phyloP scores from a whole-genome alignment of 92 coral and sea anemone species.

The Ricordea florida region DNA sequence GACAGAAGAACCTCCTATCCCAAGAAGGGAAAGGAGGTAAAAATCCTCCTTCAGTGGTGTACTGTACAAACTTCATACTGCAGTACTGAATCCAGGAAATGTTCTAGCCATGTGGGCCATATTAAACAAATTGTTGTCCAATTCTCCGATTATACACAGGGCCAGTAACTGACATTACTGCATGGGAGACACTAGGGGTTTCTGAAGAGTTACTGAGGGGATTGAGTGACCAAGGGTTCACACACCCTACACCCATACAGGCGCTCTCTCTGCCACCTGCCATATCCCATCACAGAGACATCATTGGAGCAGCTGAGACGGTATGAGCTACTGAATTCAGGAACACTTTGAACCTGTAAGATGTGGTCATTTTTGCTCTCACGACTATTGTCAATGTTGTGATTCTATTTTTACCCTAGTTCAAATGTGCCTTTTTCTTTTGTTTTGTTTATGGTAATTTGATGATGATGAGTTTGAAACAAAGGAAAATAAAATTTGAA shows the following conservation, averaged over 20 bases:
- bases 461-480: too few relatives aligned
- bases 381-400: too few relatives aligned
- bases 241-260: conserved; percentile 87
- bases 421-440: too few relatives aligned
- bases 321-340: conserved; percentile 59
- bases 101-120: neutral
- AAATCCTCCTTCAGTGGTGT: too few relatives aligned
- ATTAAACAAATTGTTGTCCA: neutral
- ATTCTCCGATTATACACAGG: conserved; percentile 7
- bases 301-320: conserved; percentile 98
- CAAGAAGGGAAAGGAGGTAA: too few relatives aligned
- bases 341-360: neutral
- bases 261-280: conserved; percentile 90
- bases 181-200: conserved; percentile 86
- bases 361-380: neutral
- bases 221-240: conserved; percentile 76
- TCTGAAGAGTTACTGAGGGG: conserved; percentile 58
- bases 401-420: too few relatives aligned
- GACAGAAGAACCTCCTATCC: too few relatives aligned
- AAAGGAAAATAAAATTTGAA: too few relatives aligned
- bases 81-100: neutral
- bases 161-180: conserved; percentile 46
- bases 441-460: too few relatives aligned
- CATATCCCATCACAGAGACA: conserved; percentile 72
- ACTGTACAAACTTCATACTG: too few relatives aligned